Conservation (phyloP, 2,797 vertebrate genomes). For the Leptodactylus fallax region DNA sequence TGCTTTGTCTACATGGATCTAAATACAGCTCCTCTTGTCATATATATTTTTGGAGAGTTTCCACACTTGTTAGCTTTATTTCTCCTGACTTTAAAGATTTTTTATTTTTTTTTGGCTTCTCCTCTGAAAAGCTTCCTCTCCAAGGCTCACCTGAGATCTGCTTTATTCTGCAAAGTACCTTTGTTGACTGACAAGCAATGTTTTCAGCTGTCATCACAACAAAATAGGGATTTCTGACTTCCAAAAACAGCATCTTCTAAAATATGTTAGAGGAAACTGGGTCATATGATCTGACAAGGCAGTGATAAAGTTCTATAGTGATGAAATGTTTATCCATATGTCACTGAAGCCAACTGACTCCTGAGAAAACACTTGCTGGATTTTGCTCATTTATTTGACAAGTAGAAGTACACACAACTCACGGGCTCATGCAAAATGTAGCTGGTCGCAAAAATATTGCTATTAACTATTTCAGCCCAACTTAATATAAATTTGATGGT, state of each 20-base stretch:
- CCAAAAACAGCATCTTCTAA: slow-evolving; percentile 49
- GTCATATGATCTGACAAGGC: slow-evolving; percentile 58
- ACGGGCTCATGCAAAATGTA: slow-evolving; percentile 36
- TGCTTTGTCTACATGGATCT: not conserved
- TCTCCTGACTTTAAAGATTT: not conserved
- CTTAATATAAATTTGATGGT: not conserved
- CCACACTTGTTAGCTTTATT: not conserved
- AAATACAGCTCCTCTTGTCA: not conserved
- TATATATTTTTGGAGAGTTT: not conserved
- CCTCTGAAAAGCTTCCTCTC: not conserved
- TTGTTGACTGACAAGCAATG: slow-evolving; percentile 34
- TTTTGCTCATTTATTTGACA: slow-evolving; percentile 58
- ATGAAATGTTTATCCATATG: slow-evolving; percentile 55
- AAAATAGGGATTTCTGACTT: slow-evolving; percentile 38
- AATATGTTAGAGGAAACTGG: slow-evolving; percentile 50
- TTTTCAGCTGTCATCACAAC: slow-evolving; percentile 35
- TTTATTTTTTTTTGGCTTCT: not conserved
- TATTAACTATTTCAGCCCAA: slow-evolving; percentile 2
- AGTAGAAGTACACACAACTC: slow-evolving; percentile 28
- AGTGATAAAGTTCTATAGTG: slow-evolving; percentile 48
- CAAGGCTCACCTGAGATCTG: not conserved
- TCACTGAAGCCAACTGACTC: slow-evolving; percentile 44
- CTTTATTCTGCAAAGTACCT: not conserved
- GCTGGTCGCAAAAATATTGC: slow-evolving; percentile 18
- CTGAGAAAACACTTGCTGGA: slow-evolving; percentile 47